phyloP scores from a whole-genome alignment of 2,888 invertebrate species.

The Drosophila barbarae region DNA sequence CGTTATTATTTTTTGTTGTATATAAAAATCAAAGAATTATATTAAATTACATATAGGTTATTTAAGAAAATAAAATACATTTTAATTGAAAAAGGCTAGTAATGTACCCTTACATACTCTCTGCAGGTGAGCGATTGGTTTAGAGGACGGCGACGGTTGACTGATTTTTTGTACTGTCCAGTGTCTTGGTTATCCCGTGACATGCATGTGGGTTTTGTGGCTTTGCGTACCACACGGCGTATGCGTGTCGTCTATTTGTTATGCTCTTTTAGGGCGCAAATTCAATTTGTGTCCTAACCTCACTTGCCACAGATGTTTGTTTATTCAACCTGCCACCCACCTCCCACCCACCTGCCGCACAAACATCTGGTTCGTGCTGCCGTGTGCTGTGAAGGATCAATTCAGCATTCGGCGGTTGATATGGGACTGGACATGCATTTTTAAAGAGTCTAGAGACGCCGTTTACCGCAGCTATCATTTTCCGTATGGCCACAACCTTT shows the following conservation, averaged over 20 bases:
- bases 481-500: constrained; percentile 3
- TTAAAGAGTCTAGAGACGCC: constrained; percentile 9
- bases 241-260: constrained; percentile 67
- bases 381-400: constrained; percentile 23
- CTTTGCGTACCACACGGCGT: constrained; percentile 52
- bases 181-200: constrained; percentile 60
- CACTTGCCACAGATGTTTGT: constrained; percentile 53
- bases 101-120: background rate
- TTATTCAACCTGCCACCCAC: constrained; percentile 22
- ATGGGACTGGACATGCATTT: constrained; percentile 15
- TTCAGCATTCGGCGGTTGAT: constrained; percentile 26
- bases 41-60: background rate
- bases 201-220: constrained; percentile 56
- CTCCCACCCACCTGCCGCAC: background rate
- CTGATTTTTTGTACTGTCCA: constrained; percentile 40
- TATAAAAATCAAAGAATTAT: background rate
- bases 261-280: constrained; percentile 65
- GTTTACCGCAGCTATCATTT: constrained; percentile 4
- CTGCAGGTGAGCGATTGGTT: constrained; percentile 3
- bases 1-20: background rate
- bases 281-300: constrained; percentile 61
- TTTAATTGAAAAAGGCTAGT: background rate
- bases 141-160: constrained; percentile 27
- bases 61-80: no score
- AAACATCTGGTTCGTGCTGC: constrained; percentile 7